Evolutionary conservation across 1,140 invertebrate species (phyloP), one percentile per base, ranked within the genome.

Genomic region (Aphelenchoides besseyi): DNA sequence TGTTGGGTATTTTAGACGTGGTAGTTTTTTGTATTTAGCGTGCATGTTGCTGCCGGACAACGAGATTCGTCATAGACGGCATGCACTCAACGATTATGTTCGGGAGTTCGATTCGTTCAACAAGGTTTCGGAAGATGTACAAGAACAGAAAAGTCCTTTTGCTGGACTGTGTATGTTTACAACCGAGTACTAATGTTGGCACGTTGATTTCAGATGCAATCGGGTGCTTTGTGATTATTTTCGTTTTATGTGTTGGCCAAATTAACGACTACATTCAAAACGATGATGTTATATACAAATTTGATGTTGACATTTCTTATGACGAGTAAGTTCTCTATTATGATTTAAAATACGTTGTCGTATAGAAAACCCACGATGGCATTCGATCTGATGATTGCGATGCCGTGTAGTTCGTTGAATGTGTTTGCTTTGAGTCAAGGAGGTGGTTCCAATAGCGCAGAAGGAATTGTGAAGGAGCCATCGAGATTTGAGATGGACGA

Each of bases 401-500:
- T 73, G n/a, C 78, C 75, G 9, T 77, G 75, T 29, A 71, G 67
- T 41, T 68, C 69, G 54, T 59, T 77, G 12, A 75, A 1, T 68
- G n/a, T 30, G 0, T 18, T 55, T 18, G 23, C 30, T 64, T 18
- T 35, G 16, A 64, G 37, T 26, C 59, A 73, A 55, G 66, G 41
- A 79, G 73, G 32, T 54, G 37, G n/a, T 57, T 74, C 18, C n/a
- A 53, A 36, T 9, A 66, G 28, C 35, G 62, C 26, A 64, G 63
- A 28, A 1, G 57, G 18, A n/a, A 36, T 74, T 23, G 69, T 33
- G 0, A 28, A 41, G 2, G 67, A 79, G 5, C 73, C 28, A 5
- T 70, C 37, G 12, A 72, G 75, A 41, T 82, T 83, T 53, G 82
- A 83, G 28, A 80, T 82, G 64, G 74, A 78, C 23, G 66, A 74